Evolutionary conservation across 2,113 vertebrate species (phyloP).

Genomic region (Pseudorhombus dupliciocellatus): DNA sequence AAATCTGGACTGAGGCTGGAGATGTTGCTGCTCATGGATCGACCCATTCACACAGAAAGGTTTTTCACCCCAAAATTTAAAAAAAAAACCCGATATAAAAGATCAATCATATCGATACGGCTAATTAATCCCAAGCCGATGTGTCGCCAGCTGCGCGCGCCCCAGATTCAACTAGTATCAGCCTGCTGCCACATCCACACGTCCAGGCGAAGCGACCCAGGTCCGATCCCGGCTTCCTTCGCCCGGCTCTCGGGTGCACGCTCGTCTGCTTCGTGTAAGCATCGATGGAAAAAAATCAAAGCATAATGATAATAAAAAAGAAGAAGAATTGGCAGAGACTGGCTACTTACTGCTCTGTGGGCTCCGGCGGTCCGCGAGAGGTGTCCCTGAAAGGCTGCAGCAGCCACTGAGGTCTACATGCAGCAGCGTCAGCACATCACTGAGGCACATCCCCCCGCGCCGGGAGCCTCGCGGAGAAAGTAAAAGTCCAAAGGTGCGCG

Average conservation of each 20-base stretch:
- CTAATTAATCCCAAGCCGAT: slow-evolving; percentile 21
- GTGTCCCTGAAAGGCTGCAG: slow-evolving; percentile 69
- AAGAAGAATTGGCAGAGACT: no score
- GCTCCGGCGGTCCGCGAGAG: slow-evolving; percentile 65
- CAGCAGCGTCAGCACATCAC: slow-evolving; percentile 54
- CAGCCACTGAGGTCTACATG: slow-evolving; percentile 68
- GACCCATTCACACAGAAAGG: background rate
- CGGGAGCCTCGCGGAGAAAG: slow-evolving; percentile 23
- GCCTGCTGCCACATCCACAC: slow-evolving; percentile 77
- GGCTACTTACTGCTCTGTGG: slow-evolving; percentile 76
- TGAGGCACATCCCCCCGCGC: slow-evolving; percentile 3
- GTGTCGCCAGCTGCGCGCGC: slow-evolving; percentile 72
- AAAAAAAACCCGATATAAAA: background rate
- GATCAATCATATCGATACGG: background rate
- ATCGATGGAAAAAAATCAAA: background rate
- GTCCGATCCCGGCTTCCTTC: background rate
- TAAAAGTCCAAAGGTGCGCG: slow-evolving; percentile 52
- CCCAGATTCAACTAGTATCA: slow-evolving; percentile 74
- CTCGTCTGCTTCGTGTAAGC: background rate
- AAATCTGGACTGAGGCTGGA: slow-evolving; percentile 60
- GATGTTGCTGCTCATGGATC: slow-evolving; percentile 8
- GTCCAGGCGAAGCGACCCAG: slow-evolving; percentile 2
- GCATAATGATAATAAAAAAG: background rate
- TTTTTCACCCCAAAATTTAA: background rate
- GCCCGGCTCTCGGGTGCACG: background rate